phyloP scores from a whole-genome alignment of 2,888 invertebrate species.

The Hanleya hanleyi region DNA sequence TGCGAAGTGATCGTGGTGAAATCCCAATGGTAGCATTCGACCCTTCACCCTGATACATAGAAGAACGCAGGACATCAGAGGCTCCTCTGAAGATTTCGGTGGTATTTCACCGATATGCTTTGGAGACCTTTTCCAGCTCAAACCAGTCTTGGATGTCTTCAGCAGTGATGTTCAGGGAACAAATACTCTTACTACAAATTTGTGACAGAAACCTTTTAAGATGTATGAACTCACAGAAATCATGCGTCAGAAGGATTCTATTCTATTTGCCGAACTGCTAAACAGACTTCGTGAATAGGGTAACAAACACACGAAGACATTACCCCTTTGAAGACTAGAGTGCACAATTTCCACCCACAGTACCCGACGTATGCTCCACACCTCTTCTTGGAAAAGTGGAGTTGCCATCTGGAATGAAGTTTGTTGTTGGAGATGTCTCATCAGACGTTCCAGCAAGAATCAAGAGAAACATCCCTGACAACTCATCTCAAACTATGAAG shows the following conservation, averaged over 20 bases:
- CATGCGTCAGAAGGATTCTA: conserved; percentile 4
- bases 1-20: not conserved
- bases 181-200: not conserved
- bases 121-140: not conserved
- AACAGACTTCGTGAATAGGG: conserved; percentile 7
- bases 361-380: not conserved
- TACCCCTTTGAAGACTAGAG: not conserved
- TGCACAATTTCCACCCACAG: not conserved
- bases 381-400: not conserved
- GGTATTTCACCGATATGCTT: not conserved
- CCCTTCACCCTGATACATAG: not conserved
- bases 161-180: not conserved
- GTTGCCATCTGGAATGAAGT: not conserved
- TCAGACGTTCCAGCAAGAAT: not conserved
- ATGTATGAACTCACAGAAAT: conserved; percentile 1
- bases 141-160: not conserved
- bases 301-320: not conserved
- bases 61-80: not conserved
- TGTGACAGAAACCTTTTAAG: conserved; percentile 1
- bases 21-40: not conserved
- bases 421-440: not conserved
- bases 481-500: not conserved
- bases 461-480: not conserved
- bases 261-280: not conserved
- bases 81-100: not conserved